phyloP scores from a whole-genome alignment of 2,113 vertebrate genomes.

The Eretmodus cyanostictus region DNA sequence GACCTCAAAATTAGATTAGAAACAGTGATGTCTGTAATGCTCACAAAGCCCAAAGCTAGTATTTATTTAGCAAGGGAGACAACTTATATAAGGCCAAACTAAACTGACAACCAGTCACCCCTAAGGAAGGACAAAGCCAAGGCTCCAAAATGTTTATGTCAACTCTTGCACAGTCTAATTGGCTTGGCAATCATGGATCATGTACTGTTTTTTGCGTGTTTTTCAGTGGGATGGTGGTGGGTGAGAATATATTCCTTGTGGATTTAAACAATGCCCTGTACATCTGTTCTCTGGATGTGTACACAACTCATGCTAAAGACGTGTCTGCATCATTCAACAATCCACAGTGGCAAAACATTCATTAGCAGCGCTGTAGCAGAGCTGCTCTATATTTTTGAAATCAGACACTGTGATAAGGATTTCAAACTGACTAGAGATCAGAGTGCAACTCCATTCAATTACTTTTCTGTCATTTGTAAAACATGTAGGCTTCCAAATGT shows the following conservation, averaged over 20 bases:
- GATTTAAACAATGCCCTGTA: conserved; percentile 14
- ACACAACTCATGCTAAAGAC: conserved; percentile 39
- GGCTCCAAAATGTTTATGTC: conserved; percentile 20
- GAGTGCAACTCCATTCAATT: conserved; percentile 41
- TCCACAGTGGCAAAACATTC: conserved; percentile 2
- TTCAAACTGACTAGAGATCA: conserved; percentile 43
- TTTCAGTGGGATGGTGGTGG: not conserved
- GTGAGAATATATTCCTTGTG: not conserved
- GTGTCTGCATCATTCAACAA: conserved; percentile 9
- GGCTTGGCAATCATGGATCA: conserved; percentile 8
- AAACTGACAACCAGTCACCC: not conserved
- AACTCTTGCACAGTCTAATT: conserved; percentile 24
- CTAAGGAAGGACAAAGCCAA: conserved; percentile 5
- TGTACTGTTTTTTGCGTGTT: not conserved
- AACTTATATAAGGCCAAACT: conserved; percentile 15
- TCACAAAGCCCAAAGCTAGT: conserved; percentile 36
- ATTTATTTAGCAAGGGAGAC: conserved; percentile 32
- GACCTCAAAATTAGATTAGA: conserved; percentile 36
- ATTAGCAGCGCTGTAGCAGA: conserved; percentile 15
- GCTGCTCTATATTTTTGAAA: conserved; percentile 31
- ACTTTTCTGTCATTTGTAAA: conserved; percentile 14
- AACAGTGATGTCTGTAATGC: conserved; percentile 5
- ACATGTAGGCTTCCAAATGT: not conserved
- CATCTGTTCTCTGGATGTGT: conserved; percentile 24
- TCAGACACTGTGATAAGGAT: conserved; percentile 39